A percentile compares a stretch with the other conserved stretches of the same genome.
Conservation (phyloP, 2,888 invertebrate genomes). For the Achlya flavicornis region DNA sequence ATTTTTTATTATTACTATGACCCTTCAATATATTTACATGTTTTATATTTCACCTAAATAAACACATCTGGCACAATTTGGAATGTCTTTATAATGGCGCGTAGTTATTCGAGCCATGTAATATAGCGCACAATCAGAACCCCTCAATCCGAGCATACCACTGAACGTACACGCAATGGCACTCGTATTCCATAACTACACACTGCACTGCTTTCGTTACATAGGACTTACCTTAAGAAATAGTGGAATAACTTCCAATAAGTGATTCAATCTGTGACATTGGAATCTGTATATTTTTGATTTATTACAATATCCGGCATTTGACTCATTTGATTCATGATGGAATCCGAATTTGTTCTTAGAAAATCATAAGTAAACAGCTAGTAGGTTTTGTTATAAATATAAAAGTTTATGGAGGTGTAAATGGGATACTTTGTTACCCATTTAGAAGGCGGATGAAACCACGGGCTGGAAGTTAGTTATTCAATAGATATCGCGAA, state of each 20-base stretch:
- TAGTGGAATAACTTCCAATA: background rate
- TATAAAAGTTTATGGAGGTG: too few relatives aligned
- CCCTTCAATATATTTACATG: too few relatives aligned
- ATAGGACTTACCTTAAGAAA: background rate
- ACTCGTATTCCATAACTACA: background rate
- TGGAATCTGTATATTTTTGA: background rate
- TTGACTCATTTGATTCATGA: too few relatives aligned
- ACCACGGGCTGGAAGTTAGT: too few relatives aligned
- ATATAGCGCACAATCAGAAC: background rate
- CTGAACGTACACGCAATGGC: background rate
- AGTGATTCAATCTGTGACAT: background rate
- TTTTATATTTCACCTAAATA: background rate
- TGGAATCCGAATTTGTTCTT: too few relatives aligned
- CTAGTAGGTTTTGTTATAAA: too few relatives aligned
- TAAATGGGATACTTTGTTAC: too few relatives aligned
- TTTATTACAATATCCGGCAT: background rate
- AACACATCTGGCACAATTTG: background rate
- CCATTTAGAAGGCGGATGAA: too few relatives aligned
- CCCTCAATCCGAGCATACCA: conserved; percentile 1
- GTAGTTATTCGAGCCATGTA: background rate
- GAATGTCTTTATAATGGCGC: background rate
- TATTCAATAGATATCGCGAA: too few relatives aligned
- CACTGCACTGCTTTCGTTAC: background rate
- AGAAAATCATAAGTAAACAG: too few relatives aligned
- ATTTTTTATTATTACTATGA: background rate